These are phyloP conservation scores for Troides aeacus DNA, from an alignment of 2,888 invertebrate genomes.

Conservation along the genomic window DNA sequence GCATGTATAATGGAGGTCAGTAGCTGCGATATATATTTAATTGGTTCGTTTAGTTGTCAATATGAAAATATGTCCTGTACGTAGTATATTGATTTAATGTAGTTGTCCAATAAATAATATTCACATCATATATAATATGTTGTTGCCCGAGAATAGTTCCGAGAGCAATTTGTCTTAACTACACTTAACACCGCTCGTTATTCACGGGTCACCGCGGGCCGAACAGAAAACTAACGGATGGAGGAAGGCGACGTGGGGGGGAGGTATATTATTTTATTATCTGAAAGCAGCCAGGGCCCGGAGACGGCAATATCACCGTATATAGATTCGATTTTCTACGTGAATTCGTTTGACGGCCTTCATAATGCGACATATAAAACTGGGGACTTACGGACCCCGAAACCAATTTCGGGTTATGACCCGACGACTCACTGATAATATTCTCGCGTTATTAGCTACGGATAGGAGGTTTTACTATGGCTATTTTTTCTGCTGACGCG, in stretches of 20 bases:
- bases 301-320: constrained; percentile 77
- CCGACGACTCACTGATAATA: constrained; percentile 80
- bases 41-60: too few relatives aligned
- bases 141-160: too few relatives aligned
- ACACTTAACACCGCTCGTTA: too few relatives aligned
- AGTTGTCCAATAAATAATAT: too few relatives aligned
- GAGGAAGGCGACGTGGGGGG: constrained; percentile 60
- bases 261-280: constrained; percentile 80
- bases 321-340: constrained; percentile 82
- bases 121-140: too few relatives aligned
- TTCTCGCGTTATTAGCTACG: constrained; percentile 80
- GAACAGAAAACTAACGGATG: constrained; percentile 41
- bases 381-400: constrained; percentile 80
- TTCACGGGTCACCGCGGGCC: constrained; percentile 44
- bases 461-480: constrained; percentile 80
- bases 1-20: too few relatives aligned
- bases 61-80: too few relatives aligned
- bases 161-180: too few relatives aligned
- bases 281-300: constrained; percentile 70
- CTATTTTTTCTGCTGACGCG: constrained; percentile 77
- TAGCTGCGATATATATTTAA: too few relatives aligned
- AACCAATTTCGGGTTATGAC: constrained; percentile 82
- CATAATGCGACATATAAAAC: constrained; percentile 81
- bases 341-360: constrained; percentile 82
- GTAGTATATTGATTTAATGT: too few relatives aligned